Conservation (phyloP, 1,140 invertebrate genomes). For the Caerostris extrusa region DNA sequence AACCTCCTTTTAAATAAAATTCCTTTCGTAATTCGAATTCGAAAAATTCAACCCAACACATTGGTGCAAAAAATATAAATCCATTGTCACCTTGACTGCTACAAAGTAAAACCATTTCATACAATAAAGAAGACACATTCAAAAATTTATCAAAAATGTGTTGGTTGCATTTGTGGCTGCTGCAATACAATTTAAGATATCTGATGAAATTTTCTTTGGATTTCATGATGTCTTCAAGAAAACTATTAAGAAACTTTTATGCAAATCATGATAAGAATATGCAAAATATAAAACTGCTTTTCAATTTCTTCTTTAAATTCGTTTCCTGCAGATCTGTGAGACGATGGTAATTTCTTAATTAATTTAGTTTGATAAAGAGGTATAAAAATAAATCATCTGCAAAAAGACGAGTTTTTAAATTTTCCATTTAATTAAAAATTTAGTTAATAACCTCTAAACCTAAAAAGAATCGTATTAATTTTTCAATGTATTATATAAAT, state of each 20-base stretch:
- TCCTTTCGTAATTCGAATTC: neutral
- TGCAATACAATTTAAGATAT: neutral
- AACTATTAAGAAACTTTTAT: neutral
- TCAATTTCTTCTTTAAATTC: neutral
- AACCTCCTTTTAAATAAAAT: constrained; percentile 11
- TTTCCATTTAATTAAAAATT: neutral
- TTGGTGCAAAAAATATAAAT: neutral
- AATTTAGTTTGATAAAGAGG: neutral
- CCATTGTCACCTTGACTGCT: neutral
- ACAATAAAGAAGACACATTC: neutral
- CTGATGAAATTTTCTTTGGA: neutral
- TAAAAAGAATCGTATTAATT: neutral
- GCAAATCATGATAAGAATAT: neutral
- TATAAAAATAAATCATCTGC: constrained; percentile 7
- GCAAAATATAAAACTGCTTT: neutral
- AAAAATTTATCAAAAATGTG: neutral
- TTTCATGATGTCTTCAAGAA: neutral
- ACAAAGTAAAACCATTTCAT: neutral
- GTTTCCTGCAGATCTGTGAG: neutral
- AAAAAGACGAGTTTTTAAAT: neutral
- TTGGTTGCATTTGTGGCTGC: neutral
- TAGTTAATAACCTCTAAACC: neutral
- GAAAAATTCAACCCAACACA: constrained; percentile 8
- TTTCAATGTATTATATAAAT: neutral
- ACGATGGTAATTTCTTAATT: neutral